Percentiles rank a stretch among this genome's conserved stretches.
phyloP scores from a whole-genome alignment of 2,888 invertebrate species.

The Phyto melanocephala region DNA sequence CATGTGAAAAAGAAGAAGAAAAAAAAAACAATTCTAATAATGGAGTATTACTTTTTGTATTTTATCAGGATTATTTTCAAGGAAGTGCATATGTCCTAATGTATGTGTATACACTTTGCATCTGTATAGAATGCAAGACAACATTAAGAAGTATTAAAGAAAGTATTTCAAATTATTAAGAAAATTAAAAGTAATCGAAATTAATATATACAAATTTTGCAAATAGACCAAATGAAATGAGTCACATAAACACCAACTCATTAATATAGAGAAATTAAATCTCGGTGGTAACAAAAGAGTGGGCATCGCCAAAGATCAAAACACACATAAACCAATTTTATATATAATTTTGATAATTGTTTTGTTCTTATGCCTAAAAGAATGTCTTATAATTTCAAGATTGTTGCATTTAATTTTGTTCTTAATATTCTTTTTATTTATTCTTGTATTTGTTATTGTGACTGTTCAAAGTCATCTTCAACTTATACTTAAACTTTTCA shows the following conservation, averaged over 20 bases:
- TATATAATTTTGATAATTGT: neutral
- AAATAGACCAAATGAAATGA: too few species aligned
- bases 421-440: constrained; percentile 1
- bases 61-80: neutral
- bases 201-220: too few species aligned
- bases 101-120: too few species aligned
- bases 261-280: too few species aligned
- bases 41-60: neutral
- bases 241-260: too few species aligned
- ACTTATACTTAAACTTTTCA: constrained; percentile 70
- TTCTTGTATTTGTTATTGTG: neutral
- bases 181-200: neutral
- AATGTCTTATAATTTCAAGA: neutral
- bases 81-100: too few species aligned
- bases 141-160: neutral
- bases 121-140: neutral
- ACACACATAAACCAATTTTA: neutral
- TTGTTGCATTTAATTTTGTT: neutral
- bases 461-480: constrained; percentile 58
- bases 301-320: too few species aligned
- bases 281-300: too few species aligned
- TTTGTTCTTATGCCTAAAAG: neutral
- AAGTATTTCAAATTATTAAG: too few species aligned
- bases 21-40: constrained; percentile 19
- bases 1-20: constrained; percentile 11